Evolutionary conservation across 2,888 invertebrate genomes (phyloP), one percentile per base, ranked within the genome.

Genomic region (Volucella bombylans): DNA sequence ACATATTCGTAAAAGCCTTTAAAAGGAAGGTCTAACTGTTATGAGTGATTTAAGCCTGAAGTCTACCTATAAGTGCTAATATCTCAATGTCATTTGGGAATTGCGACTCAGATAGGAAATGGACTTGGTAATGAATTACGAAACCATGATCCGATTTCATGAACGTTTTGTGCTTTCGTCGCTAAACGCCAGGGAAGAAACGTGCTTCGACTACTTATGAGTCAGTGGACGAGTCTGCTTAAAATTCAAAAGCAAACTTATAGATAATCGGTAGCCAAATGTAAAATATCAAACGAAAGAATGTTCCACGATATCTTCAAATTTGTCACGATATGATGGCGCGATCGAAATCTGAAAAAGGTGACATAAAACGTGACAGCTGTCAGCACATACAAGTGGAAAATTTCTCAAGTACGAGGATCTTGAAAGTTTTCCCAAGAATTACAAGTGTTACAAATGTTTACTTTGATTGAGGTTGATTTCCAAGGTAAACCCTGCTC

Each of bases 101-200:
- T 54, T 55, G 31, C 31, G n/a, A 9, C 41, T 67, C 4, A 47
- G 45, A 57, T 57, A 54, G 68, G 55, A 69, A 69, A 55, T 69
- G 55, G 57, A 69, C 68, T 69, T 57, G 68, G 55, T 6, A 49
- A 69, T 57, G 68, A 12, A 47, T 23, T 69, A 38, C 55, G 54
- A 31, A 31, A 31, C 31, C 4, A 6, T 31, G 18, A 47, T 47
- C 55, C 15, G 55, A 47, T 38, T 69, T 69, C 68, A 69, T 54
- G 45, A 47, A 15, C 18, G 11, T 9, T 41, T n/a, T 10, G 43
- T 47, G 47, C 6, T 31, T 31, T 31, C 31, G 31, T 31, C 31
- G 31, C 31, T 6, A 31, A 31, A 31, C 6, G 47, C 6, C 12
- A 47, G 8, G 8, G 6, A 67, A 23, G 54, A 43, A 67, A 69